A percentile compares a stretch with the other conserved stretches of the same genome.
Conservation (phyloP, 2,113 vertebrate species). For the Eleginops maclovinus region DNA sequence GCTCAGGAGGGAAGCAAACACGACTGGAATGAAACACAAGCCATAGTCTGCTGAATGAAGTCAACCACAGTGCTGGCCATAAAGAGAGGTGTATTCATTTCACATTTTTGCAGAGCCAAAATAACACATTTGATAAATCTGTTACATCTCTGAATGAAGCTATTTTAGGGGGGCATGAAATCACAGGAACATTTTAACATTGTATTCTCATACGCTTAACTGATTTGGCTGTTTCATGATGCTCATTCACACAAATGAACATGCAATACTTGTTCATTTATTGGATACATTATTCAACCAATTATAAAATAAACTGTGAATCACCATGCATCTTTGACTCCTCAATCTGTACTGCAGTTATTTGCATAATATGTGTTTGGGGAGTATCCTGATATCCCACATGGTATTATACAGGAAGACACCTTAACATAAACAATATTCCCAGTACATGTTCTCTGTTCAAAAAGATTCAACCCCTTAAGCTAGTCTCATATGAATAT, state of each 20-base stretch:
- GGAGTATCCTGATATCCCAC: not conserved
- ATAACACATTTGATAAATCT: conserved; percentile 33
- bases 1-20: conserved; percentile 70
- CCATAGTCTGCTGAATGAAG: conserved; percentile 61
- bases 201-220: not conserved
- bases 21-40: conserved; percentile 74
- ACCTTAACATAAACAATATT: conserved; percentile 26
- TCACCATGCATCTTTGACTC: conserved; percentile 31
- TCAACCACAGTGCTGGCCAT: conserved; percentile 46
- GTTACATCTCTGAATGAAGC: conserved; percentile 15
- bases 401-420: conserved; percentile 34
- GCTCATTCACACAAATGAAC: conserved; percentile 41
- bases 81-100: conserved; percentile 43
- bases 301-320: conserved; percentile 53
- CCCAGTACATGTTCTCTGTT: not conserved
- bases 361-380: conserved; percentile 52
- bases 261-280: conserved; percentile 37
- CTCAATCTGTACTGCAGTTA: conserved; percentile 41
- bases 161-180: not conserved
- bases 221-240: conserved; percentile 10
- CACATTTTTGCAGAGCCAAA: conserved; percentile 47
- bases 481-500: conserved; percentile 15
- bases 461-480: not conserved
- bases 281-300: conserved; percentile 44
- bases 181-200: not conserved